A percentile compares a stretch with the other conserved stretches of the same genome.
These are phyloP conservation scores for Sinocyclocheilus grahami DNA, from an alignment of 2,113 vertebrate genomes.

Conservation along the genomic window DNA sequence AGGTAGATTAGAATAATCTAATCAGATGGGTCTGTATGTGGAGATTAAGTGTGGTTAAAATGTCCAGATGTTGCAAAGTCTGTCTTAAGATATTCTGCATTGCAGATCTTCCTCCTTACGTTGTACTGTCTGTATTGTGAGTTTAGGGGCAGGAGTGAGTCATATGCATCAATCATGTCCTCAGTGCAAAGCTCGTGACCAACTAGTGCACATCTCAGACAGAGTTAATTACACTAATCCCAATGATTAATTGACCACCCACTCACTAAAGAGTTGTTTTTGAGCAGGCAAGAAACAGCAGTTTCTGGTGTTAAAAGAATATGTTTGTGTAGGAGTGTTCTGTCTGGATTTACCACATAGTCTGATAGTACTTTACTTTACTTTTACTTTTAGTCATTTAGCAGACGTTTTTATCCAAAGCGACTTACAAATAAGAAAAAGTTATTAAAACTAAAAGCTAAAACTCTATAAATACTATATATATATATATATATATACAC, in stretches of 20 bases:
- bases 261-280: not conserved
- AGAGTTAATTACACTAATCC: conserved; percentile 3
- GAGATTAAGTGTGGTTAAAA: conserved; percentile 2
- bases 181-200: not conserved
- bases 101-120: not conserved
- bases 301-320: not conserved
- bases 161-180: conserved; percentile 18
- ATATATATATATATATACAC: too few species aligned
- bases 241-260: conserved; percentile 31
- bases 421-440: too few species aligned
- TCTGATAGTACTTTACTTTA: not conserved
- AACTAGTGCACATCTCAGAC: not conserved
- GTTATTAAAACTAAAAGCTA: too few species aligned
- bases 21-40: not conserved
- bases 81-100: conserved; percentile 20
- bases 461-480: too few species aligned
- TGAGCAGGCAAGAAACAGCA: not conserved
- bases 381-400: too few species aligned
- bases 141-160: conserved; percentile 10
- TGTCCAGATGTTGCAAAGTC: conserved; percentile 7
- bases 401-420: too few species aligned
- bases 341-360: not conserved
- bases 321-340: not conserved
- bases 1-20: conserved; percentile 14
- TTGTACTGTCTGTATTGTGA: not conserved